Evolutionary conservation across 92 coral and sea anemone species (phyloP), one percentile per base, ranked within the genome.

Genomic region (Phenganax subtilis): DNA sequence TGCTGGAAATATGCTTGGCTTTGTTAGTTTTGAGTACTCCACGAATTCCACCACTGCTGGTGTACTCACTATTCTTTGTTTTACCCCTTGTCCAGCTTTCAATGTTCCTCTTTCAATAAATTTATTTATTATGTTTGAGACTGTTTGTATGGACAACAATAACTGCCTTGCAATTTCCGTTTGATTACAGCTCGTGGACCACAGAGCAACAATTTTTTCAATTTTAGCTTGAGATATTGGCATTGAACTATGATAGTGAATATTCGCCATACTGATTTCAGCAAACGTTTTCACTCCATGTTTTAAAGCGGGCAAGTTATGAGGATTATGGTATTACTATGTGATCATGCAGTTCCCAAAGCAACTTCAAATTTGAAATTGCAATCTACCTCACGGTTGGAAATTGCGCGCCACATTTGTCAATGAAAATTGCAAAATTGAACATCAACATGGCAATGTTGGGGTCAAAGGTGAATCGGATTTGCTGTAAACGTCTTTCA

Each of bases 71-170:
- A 77, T 77, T 17, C 84, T 60, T 56, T 77, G 77, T 68, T 84
- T 84, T 82, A 75, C 71, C 51, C 87, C 84, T 53, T 66, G 87
- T 37, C 87, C 87, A 15, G 87, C 67, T 51, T 54, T 8, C 31
- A n/a, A 10, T 53, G 87, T 84, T 61, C 87, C 87, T 59, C 55
- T 25, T 68, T 77, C 76, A 67, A 76, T 52, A 58, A 84, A 84
- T 7, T 78, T 44, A 12, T 77, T 54, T 9, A 67, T 37, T 28
- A 77, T 77, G 55, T 77, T 78, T 54, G 87, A 77, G n/a, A 84
- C 83, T 9, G 83, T 76, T 84, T 84, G 81, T 30, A 20, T 71
- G 14, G 86, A 84, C n/a, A 84, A 16, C 20, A 55, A 9, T 67
- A 75, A 28, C 11, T 44, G 17, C 68, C 54, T 15, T 16, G 72